Percentiles rank a stretch among this genome's conserved stretches.
phyloP scores from a whole-genome alignment of 53 echinoderm and acorn worm genomes.

The Luidia sarsii region DNA sequence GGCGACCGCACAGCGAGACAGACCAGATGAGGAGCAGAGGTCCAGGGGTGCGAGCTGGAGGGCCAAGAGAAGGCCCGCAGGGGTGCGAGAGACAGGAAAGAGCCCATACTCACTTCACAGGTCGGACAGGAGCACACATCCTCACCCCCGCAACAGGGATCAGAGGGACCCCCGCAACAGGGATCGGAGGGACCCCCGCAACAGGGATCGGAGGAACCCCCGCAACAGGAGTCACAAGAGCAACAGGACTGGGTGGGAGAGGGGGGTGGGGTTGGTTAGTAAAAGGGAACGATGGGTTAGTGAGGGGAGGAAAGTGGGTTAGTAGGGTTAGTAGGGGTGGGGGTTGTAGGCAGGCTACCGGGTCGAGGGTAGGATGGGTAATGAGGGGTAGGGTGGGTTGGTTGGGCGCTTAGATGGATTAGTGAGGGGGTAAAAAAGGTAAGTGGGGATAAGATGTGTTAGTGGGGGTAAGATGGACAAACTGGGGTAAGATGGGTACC shows the following conservation, averaged over 20 bases:
- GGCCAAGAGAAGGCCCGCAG: no score
- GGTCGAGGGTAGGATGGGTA: no score
- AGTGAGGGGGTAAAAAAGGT: no score
- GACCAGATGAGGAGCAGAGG: no score
- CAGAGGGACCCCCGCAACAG: not conserved
- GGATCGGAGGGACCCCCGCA: conserved; percentile 3
- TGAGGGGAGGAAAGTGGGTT: not conserved
- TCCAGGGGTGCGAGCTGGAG: no score
- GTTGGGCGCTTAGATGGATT: no score
- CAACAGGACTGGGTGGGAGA: conserved; percentile 15
- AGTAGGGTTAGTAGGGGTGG: not conserved
- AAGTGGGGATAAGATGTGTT: no score
- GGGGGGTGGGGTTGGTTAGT: not conserved
- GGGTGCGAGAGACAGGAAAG: no score
- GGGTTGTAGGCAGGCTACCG: not conserved
- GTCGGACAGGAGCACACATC: conserved; percentile 15
- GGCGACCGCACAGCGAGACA: no score
- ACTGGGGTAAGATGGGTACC: no score
- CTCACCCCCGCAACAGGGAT: conserved; percentile 8
- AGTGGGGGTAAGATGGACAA: no score
- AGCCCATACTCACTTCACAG: conserved; percentile 30
- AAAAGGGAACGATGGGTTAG: not conserved
- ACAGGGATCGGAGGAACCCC: conserved; percentile 2
- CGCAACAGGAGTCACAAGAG: conserved; percentile 25
- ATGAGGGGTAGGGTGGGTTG: no score